Conservation (phyloP, 2,888 invertebrate genomes). For the Prenolepis imparis region DNA sequence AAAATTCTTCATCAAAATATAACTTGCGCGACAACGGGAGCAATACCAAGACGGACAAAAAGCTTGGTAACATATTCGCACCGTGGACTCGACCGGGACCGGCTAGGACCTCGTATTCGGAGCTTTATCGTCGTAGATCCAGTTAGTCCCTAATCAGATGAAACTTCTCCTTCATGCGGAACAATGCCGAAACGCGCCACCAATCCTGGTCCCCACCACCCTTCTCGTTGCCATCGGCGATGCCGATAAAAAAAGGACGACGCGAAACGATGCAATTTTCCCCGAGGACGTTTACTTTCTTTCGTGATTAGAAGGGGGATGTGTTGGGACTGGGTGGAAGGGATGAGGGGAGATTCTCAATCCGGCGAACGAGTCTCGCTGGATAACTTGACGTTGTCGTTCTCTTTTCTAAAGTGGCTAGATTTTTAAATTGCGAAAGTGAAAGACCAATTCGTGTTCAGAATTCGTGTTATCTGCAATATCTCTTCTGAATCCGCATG, state of each 20-base stretch:
- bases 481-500: not conserved
- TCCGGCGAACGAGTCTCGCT: constrained; percentile 33
- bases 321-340: constrained; percentile 26
- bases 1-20: constrained; percentile 58
- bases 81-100: constrained; percentile 45
- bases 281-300: constrained; percentile 66
- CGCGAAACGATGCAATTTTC: constrained; percentile 64
- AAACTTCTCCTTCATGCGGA: constrained; percentile 44
- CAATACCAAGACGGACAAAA: constrained; percentile 74
- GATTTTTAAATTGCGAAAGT: constrained; percentile 33
- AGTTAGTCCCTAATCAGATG: constrained; percentile 69
- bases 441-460: not conserved
- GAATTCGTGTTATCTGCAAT: not conserved
- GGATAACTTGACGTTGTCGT: constrained; percentile 31
- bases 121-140: constrained; percentile 76
- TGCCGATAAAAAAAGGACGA: constrained; percentile 19
- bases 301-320: constrained; percentile 64
- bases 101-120: constrained; percentile 77
- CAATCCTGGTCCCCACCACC: not conserved
- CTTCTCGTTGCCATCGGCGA: not conserved
- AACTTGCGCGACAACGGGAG: constrained; percentile 38
- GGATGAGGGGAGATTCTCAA: constrained; percentile 34
- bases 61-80: constrained; percentile 69
- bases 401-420: constrained; percentile 4
- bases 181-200: constrained; percentile 10